phyloP scores from a whole-genome alignment of 1,140 invertebrate genomes.

The silkworm (Bombyx mori) region ASM3026992v2 NC_085110.1:7022501-7023000 shows the following conservation, averaged over 20 bases:
- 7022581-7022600: slow-evolving; percentile 4
- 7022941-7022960: slow-evolving; percentile 57
- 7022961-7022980: slow-evolving; percentile 36
- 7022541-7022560: slow-evolving; percentile 22
- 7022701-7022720: no score
- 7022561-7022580: slow-evolving; percentile 33
- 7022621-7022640: no score
- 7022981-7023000: slow-evolving; percentile 46
- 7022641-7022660: no score
- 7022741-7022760: slow-evolving; percentile 1
- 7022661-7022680: no score
- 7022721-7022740: background rate
- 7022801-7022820: slow-evolving; percentile 37
- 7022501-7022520: slow-evolving; percentile 27
- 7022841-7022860: slow-evolving; percentile 59
- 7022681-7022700: no score
- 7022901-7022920: slow-evolving; percentile 35
- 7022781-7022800: slow-evolving; percentile 20
- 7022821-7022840: slow-evolving; percentile 54
- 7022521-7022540: slow-evolving; percentile 28
- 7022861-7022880: slow-evolving; percentile 43
- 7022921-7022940: slow-evolving; percentile 45
- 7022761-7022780: slow-evolving; percentile 10
- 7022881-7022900: slow-evolving; percentile 48
- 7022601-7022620: no score